Evolutionary conservation across 2,888 invertebrate genomes (phyloP), one percentile per base, ranked within the genome.

Genomic region (Cosmia trapezina): DNA sequence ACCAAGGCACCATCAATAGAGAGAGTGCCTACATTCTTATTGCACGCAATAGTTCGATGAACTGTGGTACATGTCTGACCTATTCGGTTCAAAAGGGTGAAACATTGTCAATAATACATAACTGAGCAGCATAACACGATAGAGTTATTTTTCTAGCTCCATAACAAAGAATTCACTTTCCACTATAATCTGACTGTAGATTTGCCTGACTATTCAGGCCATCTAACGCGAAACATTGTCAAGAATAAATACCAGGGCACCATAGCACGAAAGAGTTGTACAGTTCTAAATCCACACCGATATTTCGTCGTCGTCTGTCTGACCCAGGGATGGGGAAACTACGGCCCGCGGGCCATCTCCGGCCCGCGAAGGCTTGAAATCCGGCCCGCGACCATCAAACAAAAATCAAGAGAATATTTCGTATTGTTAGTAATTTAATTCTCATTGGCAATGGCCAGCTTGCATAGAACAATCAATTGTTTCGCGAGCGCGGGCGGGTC

Each of bases 71-170:
- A n/a, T 43, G 8, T 61, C 28, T 33, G 45, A 56, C 54, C 49
- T 51, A 28, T 70, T 53, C 19, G 43, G 41, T 12, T 37, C 41
- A 47, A 69, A 49, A 54, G 19, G 49, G 49, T 37, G 12, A 45
- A 70, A 37, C 37, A 37, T 57, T 54, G 41, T 73, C 28, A 77
- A 61, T 69, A 47, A 43, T 49, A 61, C 33, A 61, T 41, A 53
- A 19, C 28, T 17, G 11, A 37, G 37, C 37, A 37, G 33, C 37
- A 43, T 17, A 41, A 19, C 19, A 66, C 14, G 6, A 45, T 28
- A 4, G 4, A 37, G 5, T 43, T 37, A 51, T 51, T 14, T 37
- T 51, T 45, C 9, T n/a, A 51, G 22, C 43, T 57, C 4, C 19
- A n/a, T 4, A 37, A 60, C 6, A n/a, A 17, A 33, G 9, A 47